Base-by-base conservation (phyloP, 2,888 invertebrate genomes). In the Melanargia galathea region DNA sequence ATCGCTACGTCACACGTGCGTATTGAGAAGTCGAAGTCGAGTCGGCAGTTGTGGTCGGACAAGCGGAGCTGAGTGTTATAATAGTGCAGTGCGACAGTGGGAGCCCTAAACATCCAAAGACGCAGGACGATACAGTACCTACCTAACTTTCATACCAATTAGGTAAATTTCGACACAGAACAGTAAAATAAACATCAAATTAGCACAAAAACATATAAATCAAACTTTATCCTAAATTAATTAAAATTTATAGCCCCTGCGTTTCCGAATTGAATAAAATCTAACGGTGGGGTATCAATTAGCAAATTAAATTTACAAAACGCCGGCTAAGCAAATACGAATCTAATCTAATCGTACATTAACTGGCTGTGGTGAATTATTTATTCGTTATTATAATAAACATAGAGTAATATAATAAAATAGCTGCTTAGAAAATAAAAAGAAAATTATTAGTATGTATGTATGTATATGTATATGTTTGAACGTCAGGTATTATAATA, bases 221-320 rank as follows among this genome's bases (percentile, higher is more conserved):
- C 64, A 55, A 24, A 33, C 57, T 30, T 62, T 62, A 65, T 51
- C 62, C 59, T 38, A 30, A 55, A 59, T 35, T 55, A 65, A 65
- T 65, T 62, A 59, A 59, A 65, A 59, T 65, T 56, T 65, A 65
- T 59, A 18, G 59, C 52, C 33, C 61, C 11, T 45, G 40, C 40
- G 49, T 35, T 30, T 62, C 48, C 33, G 16, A 63, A 59, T 60
- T 48, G 30, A 45, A 61, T 59, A 46, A 57, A 57, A 57, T 45
- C 43, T 57, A 18, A 46, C 43, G 57, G 43, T 45, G 26, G 16
- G 49, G 62, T 55, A 59, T 48, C 65, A 65, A 62, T 65, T 65
- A 65, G 61, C 55, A 58, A 62, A 62, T 59, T 59, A 26, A 49
- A 59, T 51, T 62, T 56, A 43, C 56, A 62, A 54, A 62, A 52